Evolutionary conservation across 1,140 invertebrate species (phyloP), one percentile per base, ranked within the genome.

Genomic region (Sitodiplosis mosellana): DNA sequence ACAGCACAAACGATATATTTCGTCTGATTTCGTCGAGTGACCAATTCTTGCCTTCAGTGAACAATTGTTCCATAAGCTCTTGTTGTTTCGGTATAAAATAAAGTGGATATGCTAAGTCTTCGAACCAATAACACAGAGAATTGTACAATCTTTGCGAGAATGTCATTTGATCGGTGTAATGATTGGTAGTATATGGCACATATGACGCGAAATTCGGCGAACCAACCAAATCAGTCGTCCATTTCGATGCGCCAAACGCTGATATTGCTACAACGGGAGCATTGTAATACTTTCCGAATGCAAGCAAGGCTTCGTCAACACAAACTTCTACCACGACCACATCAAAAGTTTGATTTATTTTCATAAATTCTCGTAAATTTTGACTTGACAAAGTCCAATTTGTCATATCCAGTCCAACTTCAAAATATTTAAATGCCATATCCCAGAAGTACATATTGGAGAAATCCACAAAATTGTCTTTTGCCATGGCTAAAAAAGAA

Each of bases 141-240:
- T 77, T 78, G 15, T 57, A 53, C 0, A 73, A 4, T 47, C 77
- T 59, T 47, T 76, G 56, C 7, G 53, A 21, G 18, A 79, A 74
- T 2, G 50, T 61, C 74, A 79, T 75, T 10, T 59, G 57, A 11
- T 57, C 54, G 1, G 56, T 54, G 20, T 57, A 61, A 0, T 54
- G 40, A 1, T 64, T 48, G 5, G 70, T 70, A 22, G 21, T n/a
- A 44, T 45, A 12, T 3, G 55, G 50, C n/a, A 55, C 46, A 41
- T 51, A 53, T 5, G 55, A 52, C 15, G 51, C 45, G 4, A 51
- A 52, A 21, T 14, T 18, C 36, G 48, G 53, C 45, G 52, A 52
- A 33, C 51, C 56, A 20, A 52, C 41, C 18, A 51, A 44, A 22
- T 53, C 55, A 22, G 40, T 52, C 3, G 57, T 41, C 12, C 40